Evolutionary conservation across 30 jellyfish, hydroid and myxozoan species (phyloP).

Genomic region (Hydractinia symbiolongicarpus): DNA sequence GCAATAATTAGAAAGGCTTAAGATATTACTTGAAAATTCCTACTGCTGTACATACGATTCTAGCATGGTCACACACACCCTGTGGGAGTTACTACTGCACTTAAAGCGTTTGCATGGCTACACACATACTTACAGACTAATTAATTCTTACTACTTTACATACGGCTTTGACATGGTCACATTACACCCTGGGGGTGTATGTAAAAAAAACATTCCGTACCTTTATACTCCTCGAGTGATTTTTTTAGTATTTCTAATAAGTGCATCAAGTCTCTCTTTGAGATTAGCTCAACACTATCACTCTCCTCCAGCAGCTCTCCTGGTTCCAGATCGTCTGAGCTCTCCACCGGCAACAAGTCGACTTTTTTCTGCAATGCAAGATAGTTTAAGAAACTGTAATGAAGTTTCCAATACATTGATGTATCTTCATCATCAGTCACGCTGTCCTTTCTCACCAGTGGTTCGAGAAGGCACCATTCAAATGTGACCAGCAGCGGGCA

Average conservation of each 20-base stretch:
- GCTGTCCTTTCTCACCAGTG: conserved; percentile 46
- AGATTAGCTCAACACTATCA: conserved; percentile 25
- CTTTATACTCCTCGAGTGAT: conserved; percentile 4
- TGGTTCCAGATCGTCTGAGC: conserved; percentile 80
- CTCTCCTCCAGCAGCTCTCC: conserved; percentile 77
- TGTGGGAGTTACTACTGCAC: no score
- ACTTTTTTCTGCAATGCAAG: conserved; percentile 40
- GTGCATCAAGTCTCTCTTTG: conserved; percentile 2
- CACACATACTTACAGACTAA: no score
- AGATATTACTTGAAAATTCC: no score
- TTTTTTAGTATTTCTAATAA: neutral
- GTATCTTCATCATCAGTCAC: conserved; percentile 26
- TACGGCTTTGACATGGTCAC: neutral
- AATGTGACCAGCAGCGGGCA: conserved; percentile 42
- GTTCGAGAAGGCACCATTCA: conserved; percentile 66
- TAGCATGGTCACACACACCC: no score
- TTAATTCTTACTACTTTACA: no score
- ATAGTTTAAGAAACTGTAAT: conserved; percentile 54
- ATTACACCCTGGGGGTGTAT: neutral
- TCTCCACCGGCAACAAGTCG: conserved; percentile 38
- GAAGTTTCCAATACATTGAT: conserved; percentile 46
- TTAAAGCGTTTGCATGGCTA: no score
- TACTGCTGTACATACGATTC: no score
- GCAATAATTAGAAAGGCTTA: no score
- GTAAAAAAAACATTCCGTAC: neutral